Evolutionary conservation across 2,888 invertebrate species (phyloP).

Genomic region (Stenichneumon culpator): DNA sequence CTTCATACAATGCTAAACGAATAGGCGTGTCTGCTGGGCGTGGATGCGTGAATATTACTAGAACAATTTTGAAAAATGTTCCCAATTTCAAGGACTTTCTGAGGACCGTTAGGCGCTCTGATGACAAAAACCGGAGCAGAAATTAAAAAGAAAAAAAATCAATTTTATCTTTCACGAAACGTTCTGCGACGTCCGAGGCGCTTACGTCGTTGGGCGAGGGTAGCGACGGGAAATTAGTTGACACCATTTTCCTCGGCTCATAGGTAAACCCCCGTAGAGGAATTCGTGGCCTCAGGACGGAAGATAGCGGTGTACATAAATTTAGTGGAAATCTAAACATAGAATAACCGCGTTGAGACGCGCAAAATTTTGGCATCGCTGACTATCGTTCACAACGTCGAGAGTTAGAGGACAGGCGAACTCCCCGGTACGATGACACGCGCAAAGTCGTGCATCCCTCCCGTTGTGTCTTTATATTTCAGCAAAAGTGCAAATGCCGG

Average conservation of each 20-base stretch:
- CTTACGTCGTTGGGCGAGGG: not conserved
- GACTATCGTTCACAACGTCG: slow-evolving; percentile 9
- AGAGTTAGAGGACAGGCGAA: not conserved
- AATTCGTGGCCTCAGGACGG: slow-evolving; percentile 28
- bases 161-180: not conserved
- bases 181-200: not conserved
- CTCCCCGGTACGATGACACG: slow-evolving; percentile 37
- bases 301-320: slow-evolving; percentile 15
- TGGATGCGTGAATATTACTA: too few species aligned
- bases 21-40: too few species aligned
- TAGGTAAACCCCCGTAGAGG: slow-evolving; percentile 18
- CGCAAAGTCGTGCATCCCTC: slow-evolving; percentile 8
- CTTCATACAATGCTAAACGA: too few species aligned
- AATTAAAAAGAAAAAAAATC: not conserved
- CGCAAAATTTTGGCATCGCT: slow-evolving; percentile 42
- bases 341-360: slow-evolving; percentile 10
- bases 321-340: slow-evolving; percentile 45
- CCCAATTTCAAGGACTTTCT: too few species aligned
- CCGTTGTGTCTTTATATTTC: not conserved
- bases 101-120: too few species aligned
- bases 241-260: slow-evolving; percentile 9
- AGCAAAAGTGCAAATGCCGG: slow-evolving; percentile 26
- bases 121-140: not conserved
- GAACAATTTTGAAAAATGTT: too few species aligned
- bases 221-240: not conserved